phyloP scores from a whole-genome alignment of 2,797 vertebrate genomes.

The Heteromormyrus szaboi region DNA sequence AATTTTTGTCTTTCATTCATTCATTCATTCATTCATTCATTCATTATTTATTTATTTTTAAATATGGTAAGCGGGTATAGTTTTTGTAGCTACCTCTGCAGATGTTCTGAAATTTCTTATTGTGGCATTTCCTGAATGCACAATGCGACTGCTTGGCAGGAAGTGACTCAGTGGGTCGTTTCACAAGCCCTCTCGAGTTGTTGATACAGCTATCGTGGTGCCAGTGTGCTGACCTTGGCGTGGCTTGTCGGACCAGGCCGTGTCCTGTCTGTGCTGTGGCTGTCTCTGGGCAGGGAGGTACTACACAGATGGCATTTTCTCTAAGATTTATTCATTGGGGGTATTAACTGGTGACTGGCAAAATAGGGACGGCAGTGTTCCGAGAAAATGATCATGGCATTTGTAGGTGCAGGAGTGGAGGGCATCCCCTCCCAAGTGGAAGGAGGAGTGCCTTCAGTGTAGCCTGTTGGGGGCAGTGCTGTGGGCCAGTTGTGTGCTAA shows the following conservation, averaged over 20 bases:
- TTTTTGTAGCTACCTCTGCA: background rate
- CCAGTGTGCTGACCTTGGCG: background rate
- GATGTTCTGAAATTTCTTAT: background rate
- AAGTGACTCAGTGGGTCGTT: background rate
- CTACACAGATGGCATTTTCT: background rate
- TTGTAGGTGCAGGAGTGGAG: background rate
- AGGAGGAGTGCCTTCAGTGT: background rate
- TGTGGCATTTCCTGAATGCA: background rate
- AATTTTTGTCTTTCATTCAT: background rate
- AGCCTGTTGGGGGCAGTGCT: background rate
- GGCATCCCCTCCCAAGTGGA: background rate
- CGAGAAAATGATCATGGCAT: background rate
- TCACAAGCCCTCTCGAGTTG: conserved; percentile 5
- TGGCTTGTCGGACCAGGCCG: background rate
- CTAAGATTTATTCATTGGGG: background rate
- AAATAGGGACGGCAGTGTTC: background rate
- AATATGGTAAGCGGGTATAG: background rate
- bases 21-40: background rate
- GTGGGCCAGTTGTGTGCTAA: conserved; percentile 35
- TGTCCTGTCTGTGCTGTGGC: background rate
- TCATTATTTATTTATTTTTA: background rate
- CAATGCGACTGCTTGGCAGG: background rate
- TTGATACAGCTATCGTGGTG: background rate
- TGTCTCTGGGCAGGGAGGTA: background rate
- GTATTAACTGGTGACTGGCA: background rate